Evolutionary conservation across 2,797 vertebrate genomes (phyloP), one percentile per base, ranked within the genome.

Genomic region (Jordanella pulchra): DNA sequence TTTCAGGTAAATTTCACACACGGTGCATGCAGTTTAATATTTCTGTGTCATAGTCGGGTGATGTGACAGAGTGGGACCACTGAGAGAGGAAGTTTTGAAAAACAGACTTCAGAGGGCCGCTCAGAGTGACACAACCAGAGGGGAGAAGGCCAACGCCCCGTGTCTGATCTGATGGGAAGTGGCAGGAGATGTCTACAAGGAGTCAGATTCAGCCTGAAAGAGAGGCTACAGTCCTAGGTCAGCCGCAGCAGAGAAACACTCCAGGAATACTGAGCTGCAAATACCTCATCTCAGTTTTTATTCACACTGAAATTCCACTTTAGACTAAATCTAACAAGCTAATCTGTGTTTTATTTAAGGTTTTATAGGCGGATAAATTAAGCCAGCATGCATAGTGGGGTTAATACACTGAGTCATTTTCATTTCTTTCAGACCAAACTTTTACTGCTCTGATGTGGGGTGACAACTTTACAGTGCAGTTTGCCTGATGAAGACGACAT

Each of bases 81-180:
- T 45, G 44, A 75, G 83, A 78, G 78, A 76, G 14, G 85, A 86
- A 51, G 79, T 76, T 87, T 83, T 87, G 88, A 88, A 86, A 84
- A 75, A 74, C 63, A 11, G 80, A 83, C 76, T 79, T 81, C 73
- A 70, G 65, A 54, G 72, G 69, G 78, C 76, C 69, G 67, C 79
- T 85, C 73, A 64, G 81, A 77, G 63, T 73, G 79, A 86, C 80
- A 72, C 21, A 67, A 79, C 79, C 79, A 81, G 78, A 71, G 56
- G 63, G 77, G 65, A 76, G 90, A 84, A 72, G 76, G 78, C 61
- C 76, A 69, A 74, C 76, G 17, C 84, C 81, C 75, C 75, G 74
- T 30, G 63, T 88, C 67, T 87, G 87, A 91, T 85, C 73, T 84
- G 82, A 93, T 84, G 63, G 68, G 78, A 87, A 53, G 78, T 83